Evolutionary conservation across 2,888 invertebrate genomes (phyloP).

Genomic region (Cantharis lateralis): DNA sequence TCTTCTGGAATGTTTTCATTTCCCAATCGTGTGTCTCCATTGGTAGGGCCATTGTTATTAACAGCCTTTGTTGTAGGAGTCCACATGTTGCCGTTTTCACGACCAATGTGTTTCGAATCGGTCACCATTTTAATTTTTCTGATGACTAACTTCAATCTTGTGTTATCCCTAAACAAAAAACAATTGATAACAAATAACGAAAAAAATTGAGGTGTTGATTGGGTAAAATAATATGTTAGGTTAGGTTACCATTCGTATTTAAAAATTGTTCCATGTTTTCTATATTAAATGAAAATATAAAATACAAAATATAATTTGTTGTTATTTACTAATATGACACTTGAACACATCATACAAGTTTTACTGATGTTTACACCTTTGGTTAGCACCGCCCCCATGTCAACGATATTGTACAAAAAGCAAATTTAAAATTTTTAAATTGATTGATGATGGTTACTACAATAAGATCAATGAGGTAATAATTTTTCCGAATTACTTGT

Average conservation of each 20-base stretch:
- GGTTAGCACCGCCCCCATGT: not conserved
- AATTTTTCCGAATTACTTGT: not conserved
- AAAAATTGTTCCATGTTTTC: not conserved
- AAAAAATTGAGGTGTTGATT: not conserved
- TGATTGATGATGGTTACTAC: not conserved
- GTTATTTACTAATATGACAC: not conserved
- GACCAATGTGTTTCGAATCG: not conserved
- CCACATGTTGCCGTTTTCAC: conserved; percentile 26
- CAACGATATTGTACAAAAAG: not conserved
- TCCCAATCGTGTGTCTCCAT: conserved; percentile 42
- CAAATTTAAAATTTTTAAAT: not conserved
- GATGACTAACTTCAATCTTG: not conserved
- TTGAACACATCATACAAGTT: not conserved
- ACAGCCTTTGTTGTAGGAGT: conserved; percentile 20
- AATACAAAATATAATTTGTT: not conserved
- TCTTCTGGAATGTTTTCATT: conserved; percentile 48
- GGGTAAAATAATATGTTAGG: too few species aligned
- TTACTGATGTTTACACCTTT: not conserved
- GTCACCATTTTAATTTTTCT: not conserved
- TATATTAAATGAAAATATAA: not conserved
- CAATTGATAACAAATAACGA: not conserved
- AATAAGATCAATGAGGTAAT: not conserved
- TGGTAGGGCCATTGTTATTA: conserved; percentile 51
- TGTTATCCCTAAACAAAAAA: not conserved
- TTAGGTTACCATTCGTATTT: too few species aligned